Evolutionary conservation across 2,888 invertebrate species (phyloP), one percentile per base, ranked within the genome.

Genomic region (Lithophane semibrunnea): DNA sequence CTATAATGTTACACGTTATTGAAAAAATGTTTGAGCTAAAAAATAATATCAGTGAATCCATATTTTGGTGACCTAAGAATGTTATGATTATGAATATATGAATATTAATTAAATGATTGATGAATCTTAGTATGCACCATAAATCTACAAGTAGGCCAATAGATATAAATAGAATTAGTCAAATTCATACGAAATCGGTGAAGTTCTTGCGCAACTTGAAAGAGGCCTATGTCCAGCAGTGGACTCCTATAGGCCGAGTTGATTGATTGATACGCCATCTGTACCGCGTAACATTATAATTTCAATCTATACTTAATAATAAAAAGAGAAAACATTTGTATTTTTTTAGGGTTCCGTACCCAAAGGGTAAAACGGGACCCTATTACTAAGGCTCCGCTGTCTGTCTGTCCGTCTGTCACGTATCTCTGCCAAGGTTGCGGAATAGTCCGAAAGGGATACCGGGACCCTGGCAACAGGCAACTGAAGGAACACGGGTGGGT

Each of bases 1-100:
- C 4, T 52, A 52, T 44, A 49, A 52, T 75, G 10, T 8, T 21
- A 52, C 7, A 52, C 8, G 16, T 49, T 5, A 49, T 49, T 18
- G 21, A 54, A 56, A 47, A 44, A 73, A 56, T 29, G 18, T 54
- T 29, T 1, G 10, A 60, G 0, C 2, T 29, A 58, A n/a, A n/a
- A 65, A 66, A 61, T 71, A 80, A 49, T 2, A 64, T n/a, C 29
- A 49, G 12, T 37, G 13, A 70, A 29, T 44, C 9, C 3, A 29
- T 61, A 52, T 49, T 66, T 42, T 47, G 13, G 18, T 67, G 75
- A 52, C 56, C 37, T 56, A 74, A 81, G 16, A 52, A 54, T 21
- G 47, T 61, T 47, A 49, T 67, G 44, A 70, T 49, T 47, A 49
- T 72, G 44, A 70, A 60, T 72, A 69, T 56, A 24, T 77, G 24